Conservation (phyloP, 2,797 vertebrate genomes). For the Onychomys arenicola region DNA sequence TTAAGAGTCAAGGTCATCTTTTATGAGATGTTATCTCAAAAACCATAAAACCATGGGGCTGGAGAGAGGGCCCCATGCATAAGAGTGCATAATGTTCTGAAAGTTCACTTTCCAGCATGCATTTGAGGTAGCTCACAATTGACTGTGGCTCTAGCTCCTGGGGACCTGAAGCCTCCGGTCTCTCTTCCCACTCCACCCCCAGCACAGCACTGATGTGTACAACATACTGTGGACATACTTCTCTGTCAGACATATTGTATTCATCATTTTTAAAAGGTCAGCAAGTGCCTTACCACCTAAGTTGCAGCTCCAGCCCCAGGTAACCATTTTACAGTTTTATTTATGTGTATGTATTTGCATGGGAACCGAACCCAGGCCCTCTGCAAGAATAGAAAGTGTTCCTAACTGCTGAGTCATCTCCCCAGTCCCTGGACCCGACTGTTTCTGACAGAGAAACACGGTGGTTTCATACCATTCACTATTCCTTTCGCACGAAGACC, state of each 20-base stretch:
- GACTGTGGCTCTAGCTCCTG: not conserved
- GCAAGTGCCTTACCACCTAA: not conserved
- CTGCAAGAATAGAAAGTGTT: not conserved
- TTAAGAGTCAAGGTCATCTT: not conserved
- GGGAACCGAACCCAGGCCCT: not conserved
- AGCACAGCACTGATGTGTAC: too few species aligned
- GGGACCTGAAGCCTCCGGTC: not conserved
- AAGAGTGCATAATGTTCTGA: not conserved
- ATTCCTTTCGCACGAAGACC: not conserved
- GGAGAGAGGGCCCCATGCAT: not conserved
- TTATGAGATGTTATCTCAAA: not conserved
- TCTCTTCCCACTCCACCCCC: not conserved
- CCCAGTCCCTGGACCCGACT: not conserved
- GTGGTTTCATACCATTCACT: not conserved
- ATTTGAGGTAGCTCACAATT: not conserved
- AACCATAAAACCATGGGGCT: not conserved
- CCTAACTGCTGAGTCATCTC: not conserved
- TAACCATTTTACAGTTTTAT: too few species aligned
- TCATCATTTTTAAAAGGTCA: conserved; percentile 3
- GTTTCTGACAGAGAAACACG: not conserved
- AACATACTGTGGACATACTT: not conserved
- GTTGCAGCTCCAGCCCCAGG: fast-evolving
- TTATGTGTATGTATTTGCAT: not conserved
- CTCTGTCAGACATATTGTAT: not conserved
- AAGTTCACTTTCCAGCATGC: not conserved